Percentiles rank a stretch among this genome's conserved stretches.
phyloP scores from a whole-genome alignment of 2,888 invertebrate genomes.

The Eledona agricola region DNA sequence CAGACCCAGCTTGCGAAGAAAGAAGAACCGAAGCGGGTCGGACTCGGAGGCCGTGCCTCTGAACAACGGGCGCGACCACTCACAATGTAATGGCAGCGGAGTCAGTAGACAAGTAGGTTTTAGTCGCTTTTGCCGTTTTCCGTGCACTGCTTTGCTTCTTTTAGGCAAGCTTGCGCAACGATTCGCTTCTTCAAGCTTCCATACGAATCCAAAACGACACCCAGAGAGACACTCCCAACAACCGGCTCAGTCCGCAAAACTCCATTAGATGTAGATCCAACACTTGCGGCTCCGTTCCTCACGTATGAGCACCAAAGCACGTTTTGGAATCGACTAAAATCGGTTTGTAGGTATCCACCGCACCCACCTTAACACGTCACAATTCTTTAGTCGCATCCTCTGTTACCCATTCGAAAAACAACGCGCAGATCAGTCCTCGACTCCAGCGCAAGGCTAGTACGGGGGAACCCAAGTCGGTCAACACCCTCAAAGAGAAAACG shows the following conservation, averaged over 20 bases:
- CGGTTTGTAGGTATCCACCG: conserved; percentile 56
- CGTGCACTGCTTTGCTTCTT: conserved; percentile 37
- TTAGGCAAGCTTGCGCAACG: conserved; percentile 65
- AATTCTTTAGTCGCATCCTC: conserved; percentile 62
- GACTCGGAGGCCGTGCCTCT: conserved; percentile 71
- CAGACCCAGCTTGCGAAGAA: conserved; percentile 76
- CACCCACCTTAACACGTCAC: conserved; percentile 64
- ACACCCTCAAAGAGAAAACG: conserved; percentile 62
- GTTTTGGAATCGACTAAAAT: background rate
- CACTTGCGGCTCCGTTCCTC: conserved; percentile 59
- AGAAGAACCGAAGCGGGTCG: conserved; percentile 68
- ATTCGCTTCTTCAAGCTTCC: conserved; percentile 69
- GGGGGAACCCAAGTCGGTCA: conserved; percentile 60
- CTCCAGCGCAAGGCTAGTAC: conserved; percentile 51
- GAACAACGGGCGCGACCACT: conserved; percentile 78
- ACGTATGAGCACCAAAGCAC: conserved; percentile 51
- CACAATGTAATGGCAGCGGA: conserved; percentile 73
- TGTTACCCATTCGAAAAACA: conserved; percentile 39
- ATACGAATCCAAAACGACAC: conserved; percentile 80
- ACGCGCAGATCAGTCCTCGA: conserved; percentile 49
- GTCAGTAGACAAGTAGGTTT: conserved; percentile 61
- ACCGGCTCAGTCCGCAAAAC: conserved; percentile 76
- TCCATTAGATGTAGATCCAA: conserved; percentile 68
- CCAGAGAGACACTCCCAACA: conserved; percentile 75
- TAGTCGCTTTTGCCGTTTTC: conserved; percentile 41